phyloP scores from a whole-genome alignment of 92 coral and sea anemone genomes.

The Palythoa grandiflora region DNA sequence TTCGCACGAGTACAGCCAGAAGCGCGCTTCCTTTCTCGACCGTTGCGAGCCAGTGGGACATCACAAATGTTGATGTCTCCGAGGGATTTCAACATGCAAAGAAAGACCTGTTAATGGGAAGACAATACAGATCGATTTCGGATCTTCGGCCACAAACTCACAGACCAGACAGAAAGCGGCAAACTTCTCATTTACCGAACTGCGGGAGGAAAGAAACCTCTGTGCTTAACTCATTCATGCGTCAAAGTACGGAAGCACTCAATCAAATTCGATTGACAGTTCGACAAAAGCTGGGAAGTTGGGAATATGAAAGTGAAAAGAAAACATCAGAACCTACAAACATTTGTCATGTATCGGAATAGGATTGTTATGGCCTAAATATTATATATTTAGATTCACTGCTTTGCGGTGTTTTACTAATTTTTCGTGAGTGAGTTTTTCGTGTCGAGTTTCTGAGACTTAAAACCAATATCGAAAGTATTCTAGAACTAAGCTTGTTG shows the following conservation, averaged over 20 bases:
- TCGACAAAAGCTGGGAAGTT: slow-evolving; percentile 67
- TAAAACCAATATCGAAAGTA: no score
- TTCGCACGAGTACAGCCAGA: not conserved
- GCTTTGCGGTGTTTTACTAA: no score
- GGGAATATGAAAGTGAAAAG: slow-evolving; percentile 48
- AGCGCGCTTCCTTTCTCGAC: slow-evolving; percentile 67
- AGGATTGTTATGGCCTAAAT: not conserved
- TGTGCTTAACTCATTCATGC: slow-evolving; percentile 76
- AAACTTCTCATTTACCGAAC: slow-evolving; percentile 72
- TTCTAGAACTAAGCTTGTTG: no score
- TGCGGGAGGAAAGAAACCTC: slow-evolving; percentile 57
- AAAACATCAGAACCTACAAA: not conserved
- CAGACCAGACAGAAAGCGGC: slow-evolving; percentile 50
- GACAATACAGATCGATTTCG: slow-evolving; percentile 75
- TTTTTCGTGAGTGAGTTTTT: no score
- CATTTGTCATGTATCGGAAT: not conserved
- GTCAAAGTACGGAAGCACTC: slow-evolving; percentile 88
- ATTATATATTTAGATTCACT: not conserved
- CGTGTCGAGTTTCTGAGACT: no score
- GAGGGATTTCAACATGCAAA: slow-evolving; percentile 49
- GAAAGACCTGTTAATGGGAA: slow-evolving; percentile 15
- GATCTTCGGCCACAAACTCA: slow-evolving; percentile 65
- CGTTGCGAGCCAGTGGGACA: slow-evolving; percentile 85
- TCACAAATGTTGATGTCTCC: slow-evolving; percentile 60
- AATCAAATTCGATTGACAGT: slow-evolving; percentile 81